Conservation (phyloP, 2,113 vertebrate species). For the Rhabdornis inornatus region DNA sequence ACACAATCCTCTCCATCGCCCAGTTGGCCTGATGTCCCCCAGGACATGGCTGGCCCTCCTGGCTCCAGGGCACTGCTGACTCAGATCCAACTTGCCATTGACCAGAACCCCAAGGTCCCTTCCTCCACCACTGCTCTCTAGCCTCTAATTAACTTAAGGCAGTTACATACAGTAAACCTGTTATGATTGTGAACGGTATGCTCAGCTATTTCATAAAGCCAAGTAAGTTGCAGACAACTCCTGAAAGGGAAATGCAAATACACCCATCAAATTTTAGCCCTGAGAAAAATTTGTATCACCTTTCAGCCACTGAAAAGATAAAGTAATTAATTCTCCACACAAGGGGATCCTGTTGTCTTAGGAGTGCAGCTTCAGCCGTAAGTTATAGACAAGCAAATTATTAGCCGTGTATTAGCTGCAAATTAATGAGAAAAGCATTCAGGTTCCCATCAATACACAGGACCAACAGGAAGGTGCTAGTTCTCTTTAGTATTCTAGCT, state of each 20-base stretch:
- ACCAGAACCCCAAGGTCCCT: neutral
- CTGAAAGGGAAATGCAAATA: neutral
- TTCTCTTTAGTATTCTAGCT: neutral
- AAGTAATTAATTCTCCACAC: neutral
- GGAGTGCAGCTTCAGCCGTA: neutral
- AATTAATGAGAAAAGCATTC: neutral
- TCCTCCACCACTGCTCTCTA: neutral
- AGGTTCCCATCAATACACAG: rapidly evolving
- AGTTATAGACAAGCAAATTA: neutral
- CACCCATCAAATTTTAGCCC: neutral
- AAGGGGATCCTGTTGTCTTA: neutral
- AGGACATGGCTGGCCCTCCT: neutral
- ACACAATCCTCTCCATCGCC: neutral
- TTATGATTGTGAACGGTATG: neutral
- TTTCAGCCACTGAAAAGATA: neutral
- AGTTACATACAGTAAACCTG: neutral
- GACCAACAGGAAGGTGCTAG: rapidly evolving
- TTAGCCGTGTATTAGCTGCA: neutral
- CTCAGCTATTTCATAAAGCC: neutral
- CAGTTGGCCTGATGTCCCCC: neutral
- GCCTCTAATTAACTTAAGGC: neutral
- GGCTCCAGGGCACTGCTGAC: neutral
- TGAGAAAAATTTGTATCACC: neutral
- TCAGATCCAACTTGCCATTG: neutral
- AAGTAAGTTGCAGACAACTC: neutral